Evolutionary conservation across 2,888 invertebrate species (phyloP).

Genomic region (Tenthredo mesomela): DNA sequence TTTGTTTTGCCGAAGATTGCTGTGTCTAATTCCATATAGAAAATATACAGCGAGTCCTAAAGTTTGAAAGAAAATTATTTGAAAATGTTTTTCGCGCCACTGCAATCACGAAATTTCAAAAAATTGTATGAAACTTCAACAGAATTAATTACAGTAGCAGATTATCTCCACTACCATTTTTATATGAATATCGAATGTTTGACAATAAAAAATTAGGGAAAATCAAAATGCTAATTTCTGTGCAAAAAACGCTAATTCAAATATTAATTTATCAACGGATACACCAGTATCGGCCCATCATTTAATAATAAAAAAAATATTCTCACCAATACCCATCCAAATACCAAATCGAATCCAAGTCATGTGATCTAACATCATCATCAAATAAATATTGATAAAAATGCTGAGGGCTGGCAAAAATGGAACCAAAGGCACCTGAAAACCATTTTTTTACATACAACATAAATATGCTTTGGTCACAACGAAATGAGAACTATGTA

Average conservation of each 20-base stretch:
- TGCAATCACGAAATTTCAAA: slow-evolving; percentile 70
- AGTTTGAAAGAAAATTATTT: slow-evolving; percentile 66
- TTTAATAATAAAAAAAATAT: slow-evolving; percentile 23
- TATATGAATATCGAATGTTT: neutral
- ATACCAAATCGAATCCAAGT: slow-evolving; percentile 92
- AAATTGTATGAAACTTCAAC: neutral
- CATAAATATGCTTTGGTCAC: slow-evolving; percentile 46
- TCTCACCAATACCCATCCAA: slow-evolving; percentile 90
- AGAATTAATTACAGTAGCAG: neutral
- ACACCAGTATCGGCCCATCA: no score
- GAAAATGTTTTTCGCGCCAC: slow-evolving; percentile 67
- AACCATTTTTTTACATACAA: slow-evolving; percentile 59
- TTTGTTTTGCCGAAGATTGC: slow-evolving; percentile 71
- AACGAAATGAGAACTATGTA: neutral
- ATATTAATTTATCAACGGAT: no score
- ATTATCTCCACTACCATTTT: neutral
- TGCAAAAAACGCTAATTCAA: no score
- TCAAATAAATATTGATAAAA: slow-evolving; percentile 90
- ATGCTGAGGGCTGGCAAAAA: slow-evolving; percentile 90
- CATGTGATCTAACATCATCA: slow-evolving; percentile 87
- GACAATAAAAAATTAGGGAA: neutral
- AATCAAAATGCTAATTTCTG: slow-evolving; percentile 24
- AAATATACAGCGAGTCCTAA: slow-evolving; percentile 86
- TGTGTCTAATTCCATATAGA: slow-evolving; percentile 84
- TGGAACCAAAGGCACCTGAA: slow-evolving; percentile 91